Evolutionary conservation across 2,888 invertebrate genomes (phyloP).

Genomic region (Poecilus cupreus): DNA sequence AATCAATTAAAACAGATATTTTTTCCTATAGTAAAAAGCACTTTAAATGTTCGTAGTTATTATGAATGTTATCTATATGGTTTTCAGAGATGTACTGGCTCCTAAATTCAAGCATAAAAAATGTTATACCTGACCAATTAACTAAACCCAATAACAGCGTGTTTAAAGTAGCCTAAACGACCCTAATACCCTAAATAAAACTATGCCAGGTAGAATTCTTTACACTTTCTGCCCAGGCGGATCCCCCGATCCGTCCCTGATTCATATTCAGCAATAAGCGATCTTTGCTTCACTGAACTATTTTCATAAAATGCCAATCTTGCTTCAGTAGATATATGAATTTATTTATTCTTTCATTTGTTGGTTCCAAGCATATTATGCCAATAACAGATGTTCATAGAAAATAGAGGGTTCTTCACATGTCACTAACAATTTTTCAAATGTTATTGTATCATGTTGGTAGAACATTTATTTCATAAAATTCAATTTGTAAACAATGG

Average conservation of each 20-base stretch:
- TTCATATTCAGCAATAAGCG: slow-evolving; percentile 14
- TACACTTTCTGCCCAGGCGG: neutral
- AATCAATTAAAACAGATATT: too few relatives aligned
- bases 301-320: neutral
- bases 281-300: neutral
- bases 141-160: slow-evolving; percentile 22
- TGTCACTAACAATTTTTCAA: too few relatives aligned
- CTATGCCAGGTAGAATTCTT: slow-evolving; percentile 29
- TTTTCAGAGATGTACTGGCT: neutral
- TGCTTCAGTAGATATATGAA: neutral
- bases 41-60: neutral
- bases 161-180: slow-evolving; percentile 29
- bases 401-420: too few relatives aligned
- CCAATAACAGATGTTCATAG: too few relatives aligned
- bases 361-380: too few relatives aligned
- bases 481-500: too few relatives aligned
- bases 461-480: too few relatives aligned
- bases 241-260: too few relatives aligned
- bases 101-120: slow-evolving; percentile 4
- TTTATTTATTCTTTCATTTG: too few relatives aligned
- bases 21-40: too few relatives aligned
- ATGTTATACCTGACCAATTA: slow-evolving; percentile 18
- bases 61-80: slow-evolving; percentile 4
- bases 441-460: too few relatives aligned
- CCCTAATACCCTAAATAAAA: slow-evolving; percentile 38